Base-by-base conservation (phyloP, 2,797 vertebrate genomes). In the Xenentodon cancila region DNA sequence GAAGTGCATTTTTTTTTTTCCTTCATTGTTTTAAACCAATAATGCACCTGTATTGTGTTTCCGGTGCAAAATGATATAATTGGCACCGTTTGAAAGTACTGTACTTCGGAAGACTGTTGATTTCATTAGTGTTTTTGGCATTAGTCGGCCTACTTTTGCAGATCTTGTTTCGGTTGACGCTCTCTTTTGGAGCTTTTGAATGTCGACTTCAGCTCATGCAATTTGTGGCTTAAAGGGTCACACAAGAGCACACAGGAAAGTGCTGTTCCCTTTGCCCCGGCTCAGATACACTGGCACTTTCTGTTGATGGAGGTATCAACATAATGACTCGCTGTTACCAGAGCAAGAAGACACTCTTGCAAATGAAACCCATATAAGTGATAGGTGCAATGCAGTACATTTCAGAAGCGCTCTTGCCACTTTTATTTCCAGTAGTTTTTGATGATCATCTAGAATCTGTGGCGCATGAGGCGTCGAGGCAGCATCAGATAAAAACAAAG, bases 111-210 rank as follows among this genome's bases (percentile, higher is more conserved):
- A n/a, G 20, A 12, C 27, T 59, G 19, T 65, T 64, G 61, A 72
- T 79, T 25, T 25, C 43, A 17, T 58, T 40, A 1, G 25, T 63
- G 69, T 60, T 72, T 73, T 65, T 53, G 53, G 48, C 64, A 27
- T 71, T 67, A 56, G 59, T 30, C 27, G n/a, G 57, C 32, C 25
- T 2, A 74, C 37, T 4, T 47, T 13, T 32, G 42, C 18, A 7
- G 56, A 57, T 69, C 68, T 34, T 8, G 27, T 79, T 69, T 78
- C 55, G 30, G 19, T n/a, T 64, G 59, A 55, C 32, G 43, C 64
- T 48, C 27, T 59, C 32, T 18, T n/a, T n/a, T 12, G 18, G 18
- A 52, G 22, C 8, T 37, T 9, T 17, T 34, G 50, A 51, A 65
- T 58, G 51, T 43, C 18, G 11, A 18, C 53, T 58, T 48, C 32